Conservation (phyloP, 2,113 vertebrate genomes). For the Hiodon alosoides region DNA sequence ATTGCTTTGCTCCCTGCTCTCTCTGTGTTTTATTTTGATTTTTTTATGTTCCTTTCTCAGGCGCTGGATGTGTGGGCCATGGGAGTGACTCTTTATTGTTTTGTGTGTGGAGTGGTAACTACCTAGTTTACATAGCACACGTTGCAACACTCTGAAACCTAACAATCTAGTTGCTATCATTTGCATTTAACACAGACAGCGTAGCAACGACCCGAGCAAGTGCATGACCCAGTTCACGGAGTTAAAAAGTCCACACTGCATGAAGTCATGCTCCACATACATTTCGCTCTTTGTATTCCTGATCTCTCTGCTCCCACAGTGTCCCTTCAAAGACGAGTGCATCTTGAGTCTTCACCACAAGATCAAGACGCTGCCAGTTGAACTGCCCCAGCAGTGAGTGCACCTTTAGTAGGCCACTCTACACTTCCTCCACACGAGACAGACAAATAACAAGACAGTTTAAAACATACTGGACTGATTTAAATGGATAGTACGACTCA, state of each 20-base stretch:
- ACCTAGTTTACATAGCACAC: background rate
- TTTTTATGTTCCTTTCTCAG: slow-evolving; percentile 41
- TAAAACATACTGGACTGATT: too few species aligned
- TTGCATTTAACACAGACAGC: too few species aligned
- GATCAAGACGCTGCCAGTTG: slow-evolving; percentile 88
- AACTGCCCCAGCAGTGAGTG: slow-evolving; percentile 87
- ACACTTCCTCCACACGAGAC: too few species aligned
- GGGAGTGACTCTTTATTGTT: slow-evolving; percentile 94
- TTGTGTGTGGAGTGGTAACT: slow-evolving; percentile 88
- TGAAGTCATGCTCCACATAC: too few species aligned
- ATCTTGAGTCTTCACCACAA: slow-evolving; percentile 94
- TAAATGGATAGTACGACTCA: background rate
- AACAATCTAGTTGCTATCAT: too few species aligned
- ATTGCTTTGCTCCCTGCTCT: background rate
- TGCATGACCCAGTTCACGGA: background rate
- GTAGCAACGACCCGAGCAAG: too few species aligned
- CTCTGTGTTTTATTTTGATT: background rate
- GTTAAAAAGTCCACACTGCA: background rate
- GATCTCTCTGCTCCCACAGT: slow-evolving; percentile 57
- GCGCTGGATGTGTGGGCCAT: slow-evolving; percentile 98
- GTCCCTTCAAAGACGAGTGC: slow-evolving; percentile 96
- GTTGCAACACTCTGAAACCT: background rate
- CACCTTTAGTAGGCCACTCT: background rate
- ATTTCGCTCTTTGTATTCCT: background rate
- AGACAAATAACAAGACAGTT: too few species aligned